Evolutionary conservation across 2,113 vertebrate genomes (phyloP).

Genomic region (Engraulis encrasicolus): DNA sequence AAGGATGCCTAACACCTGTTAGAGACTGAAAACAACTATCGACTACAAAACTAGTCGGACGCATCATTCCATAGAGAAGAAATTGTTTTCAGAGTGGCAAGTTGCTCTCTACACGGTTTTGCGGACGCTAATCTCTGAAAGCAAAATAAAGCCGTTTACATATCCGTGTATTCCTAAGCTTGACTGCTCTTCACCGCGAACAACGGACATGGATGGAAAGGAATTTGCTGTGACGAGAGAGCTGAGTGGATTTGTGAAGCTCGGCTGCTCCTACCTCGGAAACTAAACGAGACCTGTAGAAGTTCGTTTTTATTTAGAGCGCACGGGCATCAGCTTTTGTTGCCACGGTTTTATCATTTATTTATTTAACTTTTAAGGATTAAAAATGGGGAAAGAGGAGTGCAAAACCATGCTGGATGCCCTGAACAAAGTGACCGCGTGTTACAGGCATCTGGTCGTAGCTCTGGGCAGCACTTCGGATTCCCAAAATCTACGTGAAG

Average conservation of each 20-base stretch:
- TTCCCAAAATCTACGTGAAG: constrained; percentile 91
- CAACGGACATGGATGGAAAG: constrained; percentile 73
- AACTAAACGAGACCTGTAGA: constrained; percentile 58
- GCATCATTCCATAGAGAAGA: background rate
- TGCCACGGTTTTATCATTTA: background rate
- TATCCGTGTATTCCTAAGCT: constrained; percentile 72
- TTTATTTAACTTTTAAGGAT: background rate
- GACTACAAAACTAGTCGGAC: background rate
- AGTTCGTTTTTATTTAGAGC: background rate
- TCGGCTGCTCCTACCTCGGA: constrained; percentile 47
- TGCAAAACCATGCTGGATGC: constrained; percentile 94
- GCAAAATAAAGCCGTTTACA: constrained; percentile 69
- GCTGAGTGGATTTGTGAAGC: constrained; percentile 65
- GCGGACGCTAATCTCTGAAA: constrained; percentile 59
- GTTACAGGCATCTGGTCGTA: constrained; percentile 92
- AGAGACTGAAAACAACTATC: background rate
- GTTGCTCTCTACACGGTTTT: constrained; percentile 38
- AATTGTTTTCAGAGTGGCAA: constrained; percentile 40
- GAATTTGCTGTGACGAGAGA: constrained; percentile 62
- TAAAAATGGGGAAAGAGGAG: constrained; percentile 88
- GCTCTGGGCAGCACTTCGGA: constrained; percentile 93
- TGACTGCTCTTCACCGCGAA: constrained; percentile 53
- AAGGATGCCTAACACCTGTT: constrained; percentile 29
- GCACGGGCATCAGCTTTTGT: constrained; percentile 30
- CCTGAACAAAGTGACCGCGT: constrained; percentile 91